phyloP scores from a whole-genome alignment of 2,888 invertebrate genomes.

The Polydrusus cervinus region DNA sequence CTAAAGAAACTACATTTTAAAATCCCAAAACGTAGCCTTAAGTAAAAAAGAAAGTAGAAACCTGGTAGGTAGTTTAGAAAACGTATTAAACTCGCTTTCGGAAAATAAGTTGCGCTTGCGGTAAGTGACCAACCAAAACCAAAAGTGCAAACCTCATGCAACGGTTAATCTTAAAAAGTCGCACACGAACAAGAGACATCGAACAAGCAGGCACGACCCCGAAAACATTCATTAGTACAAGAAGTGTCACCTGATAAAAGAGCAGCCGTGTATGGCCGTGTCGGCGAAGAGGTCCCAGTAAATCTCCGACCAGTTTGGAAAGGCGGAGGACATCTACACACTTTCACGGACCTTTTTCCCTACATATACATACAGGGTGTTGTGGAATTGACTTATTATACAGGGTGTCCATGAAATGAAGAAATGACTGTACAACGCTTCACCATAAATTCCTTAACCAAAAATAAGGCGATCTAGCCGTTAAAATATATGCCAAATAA shows the following conservation, averaged over 20 bases:
- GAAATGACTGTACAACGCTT: too few species aligned
- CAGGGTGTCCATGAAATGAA: too few species aligned
- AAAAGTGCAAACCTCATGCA: conserved; percentile 29
- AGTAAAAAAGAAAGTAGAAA: too few species aligned
- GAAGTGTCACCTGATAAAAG: conserved; percentile 70
- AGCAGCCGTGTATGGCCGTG: conserved; percentile 69
- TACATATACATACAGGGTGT: too few species aligned
- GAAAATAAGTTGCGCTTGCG: conserved; percentile 3
- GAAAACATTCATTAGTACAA: conserved; percentile 70
- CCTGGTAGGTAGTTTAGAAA: neutral
- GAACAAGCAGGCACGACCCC: conserved; percentile 64
- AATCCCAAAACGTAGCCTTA: too few species aligned
- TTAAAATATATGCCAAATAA: too few species aligned
- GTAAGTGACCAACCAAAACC: neutral
- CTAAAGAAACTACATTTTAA: too few species aligned
- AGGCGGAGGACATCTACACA: conserved; percentile 56
- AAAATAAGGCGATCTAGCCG: too few species aligned
- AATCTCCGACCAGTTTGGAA: conserved; percentile 66
- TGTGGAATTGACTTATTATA: too few species aligned
- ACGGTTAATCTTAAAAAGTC: conserved; percentile 57
- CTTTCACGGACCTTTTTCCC: too few species aligned
- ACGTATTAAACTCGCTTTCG: neutral
- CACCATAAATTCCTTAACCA: too few species aligned
- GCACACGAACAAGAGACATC: conserved; percentile 53
- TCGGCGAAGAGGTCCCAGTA: conserved; percentile 67